A percentile compares a stretch with the other conserved stretches of the same genome.
These are phyloP conservation scores for Cacatua alba DNA, from an alignment of 2,113 vertebrate species.

Conservation along the genomic window DNA sequence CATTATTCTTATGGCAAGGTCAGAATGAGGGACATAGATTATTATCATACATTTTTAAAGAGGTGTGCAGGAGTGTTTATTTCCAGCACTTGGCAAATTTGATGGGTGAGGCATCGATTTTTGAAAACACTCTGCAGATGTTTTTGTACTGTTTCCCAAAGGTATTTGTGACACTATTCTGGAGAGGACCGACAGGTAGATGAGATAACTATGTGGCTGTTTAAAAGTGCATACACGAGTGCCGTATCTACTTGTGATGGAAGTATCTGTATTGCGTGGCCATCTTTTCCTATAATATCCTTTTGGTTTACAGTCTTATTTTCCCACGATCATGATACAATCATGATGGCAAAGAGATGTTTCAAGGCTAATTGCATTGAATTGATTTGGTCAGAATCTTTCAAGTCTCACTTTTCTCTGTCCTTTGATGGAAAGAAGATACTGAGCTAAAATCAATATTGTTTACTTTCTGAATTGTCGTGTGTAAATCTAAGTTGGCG, in stretches of 20 bases:
- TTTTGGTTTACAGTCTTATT: neutral
- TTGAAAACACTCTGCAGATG: neutral
- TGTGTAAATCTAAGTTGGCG: neutral
- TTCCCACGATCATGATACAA: neutral
- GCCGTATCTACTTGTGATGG: neutral
- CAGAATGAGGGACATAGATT: neutral
- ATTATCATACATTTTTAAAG: neutral
- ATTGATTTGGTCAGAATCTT: neutral
- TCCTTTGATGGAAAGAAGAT: neutral
- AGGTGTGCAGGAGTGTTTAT: neutral
- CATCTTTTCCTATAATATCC: neutral
- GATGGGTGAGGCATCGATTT: neutral
- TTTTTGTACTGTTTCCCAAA: neutral
- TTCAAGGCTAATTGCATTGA: constrained; percentile 7
- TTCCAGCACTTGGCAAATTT: neutral
- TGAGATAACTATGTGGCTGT: neutral
- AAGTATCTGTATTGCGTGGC: neutral
- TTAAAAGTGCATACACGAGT: accelerated
- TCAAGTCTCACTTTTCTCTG: neutral
- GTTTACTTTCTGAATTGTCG: constrained; percentile 20
- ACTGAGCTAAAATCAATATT: constrained; percentile 48
- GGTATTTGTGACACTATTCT: neutral
- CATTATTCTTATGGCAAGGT: neutral
- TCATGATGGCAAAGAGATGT: neutral
- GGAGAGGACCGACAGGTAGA: neutral